Conservation (phyloP, 1,140 invertebrate genomes). For the Macrosteles quadrilineatus region DNA sequence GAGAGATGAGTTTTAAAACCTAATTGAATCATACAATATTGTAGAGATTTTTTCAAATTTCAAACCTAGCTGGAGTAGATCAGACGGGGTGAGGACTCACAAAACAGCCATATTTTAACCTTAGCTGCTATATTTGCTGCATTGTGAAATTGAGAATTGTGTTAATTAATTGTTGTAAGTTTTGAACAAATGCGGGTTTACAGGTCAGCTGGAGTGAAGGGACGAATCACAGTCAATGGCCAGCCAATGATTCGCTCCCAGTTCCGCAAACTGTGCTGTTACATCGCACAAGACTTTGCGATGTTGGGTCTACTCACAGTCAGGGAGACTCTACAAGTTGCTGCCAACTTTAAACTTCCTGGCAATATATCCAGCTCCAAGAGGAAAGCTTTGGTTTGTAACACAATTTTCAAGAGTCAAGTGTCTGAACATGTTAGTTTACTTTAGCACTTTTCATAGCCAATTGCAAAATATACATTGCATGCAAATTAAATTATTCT, state of each 20-base stretch:
- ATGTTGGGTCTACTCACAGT: constrained; percentile 77
- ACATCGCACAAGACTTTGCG: constrained; percentile 68
- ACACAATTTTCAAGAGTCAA: background rate
- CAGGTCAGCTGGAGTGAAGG: constrained; percentile 9
- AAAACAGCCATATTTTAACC: too few species aligned
- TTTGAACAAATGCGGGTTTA: too few species aligned
- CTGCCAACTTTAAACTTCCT: constrained; percentile 78
- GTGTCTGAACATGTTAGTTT: too few species aligned
- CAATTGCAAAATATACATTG: too few species aligned
- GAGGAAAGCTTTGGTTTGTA: constrained; percentile 34
- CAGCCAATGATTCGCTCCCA: constrained; percentile 26
- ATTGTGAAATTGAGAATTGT: background rate
- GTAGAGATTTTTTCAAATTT: too few species aligned
- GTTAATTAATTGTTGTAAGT: background rate
- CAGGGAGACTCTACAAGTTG: constrained; percentile 79
- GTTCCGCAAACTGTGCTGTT: constrained; percentile 63
- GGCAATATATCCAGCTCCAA: constrained; percentile 54
- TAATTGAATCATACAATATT: too few species aligned
- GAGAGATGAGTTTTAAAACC: too few species aligned
- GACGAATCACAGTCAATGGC: constrained; percentile 38
- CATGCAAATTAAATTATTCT: too few species aligned
- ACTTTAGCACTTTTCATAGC: too few species aligned
- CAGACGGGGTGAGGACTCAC: too few species aligned
- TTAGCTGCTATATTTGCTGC: too few species aligned
- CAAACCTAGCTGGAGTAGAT: too few species aligned